phyloP scores from a whole-genome alignment of 1,140 invertebrate species.

The Hylaeus volcanicus region DNA sequence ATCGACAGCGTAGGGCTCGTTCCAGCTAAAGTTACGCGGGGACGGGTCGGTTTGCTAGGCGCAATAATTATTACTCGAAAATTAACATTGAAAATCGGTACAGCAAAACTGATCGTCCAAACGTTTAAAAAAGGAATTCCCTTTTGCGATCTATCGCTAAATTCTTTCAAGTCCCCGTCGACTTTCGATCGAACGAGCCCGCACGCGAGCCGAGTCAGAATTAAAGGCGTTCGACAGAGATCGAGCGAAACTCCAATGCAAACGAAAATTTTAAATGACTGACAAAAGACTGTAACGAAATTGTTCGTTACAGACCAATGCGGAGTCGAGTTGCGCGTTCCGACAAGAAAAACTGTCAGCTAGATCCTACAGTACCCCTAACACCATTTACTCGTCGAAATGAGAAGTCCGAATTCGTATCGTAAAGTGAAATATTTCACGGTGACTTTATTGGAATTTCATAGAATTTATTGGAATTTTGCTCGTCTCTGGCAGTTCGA shows the following conservation, averaged over 20 bases:
- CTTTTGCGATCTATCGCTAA: neutral
- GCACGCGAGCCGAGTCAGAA: slow-evolving; percentile 21
- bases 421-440: too few species aligned
- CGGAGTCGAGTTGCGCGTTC: too few species aligned
- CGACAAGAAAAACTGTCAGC: too few species aligned
- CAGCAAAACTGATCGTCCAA: slow-evolving; percentile 1
- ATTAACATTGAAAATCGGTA: neutral
- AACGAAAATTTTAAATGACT: too few species aligned
- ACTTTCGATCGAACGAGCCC: slow-evolving; percentile 25
- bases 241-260: too few species aligned
- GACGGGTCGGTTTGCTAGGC: slow-evolving; percentile 28
- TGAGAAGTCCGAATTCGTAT: too few species aligned
- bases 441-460: too few species aligned
- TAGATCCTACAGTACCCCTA: too few species aligned
- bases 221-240: slow-evolving; percentile 4
- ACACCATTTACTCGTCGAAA: too few species aligned
- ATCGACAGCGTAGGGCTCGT: slow-evolving; percentile 50
- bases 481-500: slow-evolving; percentile 26
- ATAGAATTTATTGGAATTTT: too few species aligned
- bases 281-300: too few species aligned
- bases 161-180: neutral
- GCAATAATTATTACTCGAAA: slow-evolving; percentile 1
- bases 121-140: neutral
- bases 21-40: slow-evolving; percentile 27
- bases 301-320: too few species aligned